phyloP scores from a whole-genome alignment of 2,113 vertebrate genomes.

The Oncorhynchus nerka region DNA sequence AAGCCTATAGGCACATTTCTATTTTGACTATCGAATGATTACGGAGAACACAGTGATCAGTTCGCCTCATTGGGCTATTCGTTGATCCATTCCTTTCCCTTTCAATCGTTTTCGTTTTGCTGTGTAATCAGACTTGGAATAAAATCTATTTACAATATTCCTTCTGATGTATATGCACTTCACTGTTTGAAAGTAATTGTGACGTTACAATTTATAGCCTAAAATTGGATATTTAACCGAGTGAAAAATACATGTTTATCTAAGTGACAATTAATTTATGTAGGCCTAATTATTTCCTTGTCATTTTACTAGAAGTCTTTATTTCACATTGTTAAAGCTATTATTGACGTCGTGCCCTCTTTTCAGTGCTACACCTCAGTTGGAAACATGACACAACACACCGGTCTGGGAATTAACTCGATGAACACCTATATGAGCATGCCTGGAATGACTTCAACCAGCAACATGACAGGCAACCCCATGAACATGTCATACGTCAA shows the following conservation, averaged over 20 bases:
- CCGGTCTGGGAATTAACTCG: conserved; percentile 82
- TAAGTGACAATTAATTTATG: background rate
- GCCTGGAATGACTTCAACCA: conserved; percentile 79
- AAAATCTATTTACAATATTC: too few relatives aligned
- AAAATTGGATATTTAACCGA: too few relatives aligned
- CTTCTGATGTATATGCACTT: too few relatives aligned
- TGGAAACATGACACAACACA: conserved; percentile 77
- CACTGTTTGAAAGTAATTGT: too few relatives aligned
- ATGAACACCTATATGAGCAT: conserved; percentile 86
- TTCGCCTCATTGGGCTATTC: too few relatives aligned
- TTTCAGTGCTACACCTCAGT: conserved; percentile 81
- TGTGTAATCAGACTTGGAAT: too few relatives aligned
- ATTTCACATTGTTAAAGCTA: background rate
- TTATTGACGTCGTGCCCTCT: conserved; percentile 8
- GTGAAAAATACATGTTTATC: background rate
- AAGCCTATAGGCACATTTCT: too few relatives aligned
- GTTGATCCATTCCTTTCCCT: too few relatives aligned
- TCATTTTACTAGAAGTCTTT: background rate
- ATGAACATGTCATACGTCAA: conserved; percentile 86
- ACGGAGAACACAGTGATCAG: too few relatives aligned
- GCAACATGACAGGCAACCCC: conserved; percentile 77
- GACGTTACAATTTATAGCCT: too few relatives aligned
- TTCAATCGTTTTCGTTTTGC: too few relatives aligned
- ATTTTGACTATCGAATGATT: too few relatives aligned
- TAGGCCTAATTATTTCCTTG: background rate